A percentile compares a stretch with the other conserved stretches of the same genome.
phyloP scores from a whole-genome alignment of 2,888 invertebrate genomes.

The Penaeus monodon region DNA sequence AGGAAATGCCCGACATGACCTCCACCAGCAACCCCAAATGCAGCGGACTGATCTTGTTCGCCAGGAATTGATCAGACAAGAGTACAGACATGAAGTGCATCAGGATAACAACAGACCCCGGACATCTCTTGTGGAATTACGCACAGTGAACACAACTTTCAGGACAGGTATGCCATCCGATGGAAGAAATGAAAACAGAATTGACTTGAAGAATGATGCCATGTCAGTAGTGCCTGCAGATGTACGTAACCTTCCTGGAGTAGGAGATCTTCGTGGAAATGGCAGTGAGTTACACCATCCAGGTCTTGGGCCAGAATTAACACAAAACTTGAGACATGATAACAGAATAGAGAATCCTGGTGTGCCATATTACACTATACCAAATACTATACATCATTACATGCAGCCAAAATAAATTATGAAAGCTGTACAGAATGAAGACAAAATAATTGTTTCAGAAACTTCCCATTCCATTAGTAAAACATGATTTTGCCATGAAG shows the following conservation, averaged over 20 bases:
- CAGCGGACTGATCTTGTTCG: conserved; percentile 22
- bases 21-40: conserved; percentile 29
- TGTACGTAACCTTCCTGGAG: conserved; percentile 6
- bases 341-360: conserved; percentile 36
- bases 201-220: conserved; percentile 23
- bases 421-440: too few species aligned
- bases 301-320: conserved; percentile 18
- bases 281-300: conserved; percentile 35
- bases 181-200: conserved; percentile 22
- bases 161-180: conserved; percentile 22
- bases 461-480: too few species aligned
- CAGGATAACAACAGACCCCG: conserved; percentile 27
- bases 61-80: conserved; percentile 30
- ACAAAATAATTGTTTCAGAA: too few species aligned
- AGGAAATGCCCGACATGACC: conserved; percentile 34
- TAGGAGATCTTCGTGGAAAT: conserved; percentile 4
- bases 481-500: too few species aligned
- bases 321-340: conserved; percentile 38
- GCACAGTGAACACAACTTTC: conserved; percentile 27
- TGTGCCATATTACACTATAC: conserved; percentile 46
- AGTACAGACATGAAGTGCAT: conserved; percentile 29
- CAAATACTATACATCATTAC: conserved; percentile 48
- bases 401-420: conserved; percentile 40
- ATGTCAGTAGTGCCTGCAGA: conserved; percentile 23
- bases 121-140: conserved; percentile 29